Conservation (phyloP, 1,140 invertebrate species). For the Latrodectus geometricus region DNA sequence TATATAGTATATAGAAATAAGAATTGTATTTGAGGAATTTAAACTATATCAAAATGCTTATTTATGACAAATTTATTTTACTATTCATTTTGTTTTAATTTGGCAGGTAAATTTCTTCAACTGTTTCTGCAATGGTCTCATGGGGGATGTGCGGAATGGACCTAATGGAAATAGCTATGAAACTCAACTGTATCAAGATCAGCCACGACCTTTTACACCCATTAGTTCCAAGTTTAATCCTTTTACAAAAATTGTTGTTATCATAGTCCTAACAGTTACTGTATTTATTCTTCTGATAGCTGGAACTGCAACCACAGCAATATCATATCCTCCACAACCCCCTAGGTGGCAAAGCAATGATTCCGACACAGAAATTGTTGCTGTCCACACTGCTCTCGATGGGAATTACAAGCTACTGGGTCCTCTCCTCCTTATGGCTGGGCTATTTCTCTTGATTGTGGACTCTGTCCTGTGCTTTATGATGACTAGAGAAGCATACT, state of each 20-base stretch:
- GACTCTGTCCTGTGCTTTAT: slow-evolving; percentile 14
- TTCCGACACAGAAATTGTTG: neutral
- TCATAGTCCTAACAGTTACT: slow-evolving; percentile 10
- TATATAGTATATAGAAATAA: too few relatives aligned
- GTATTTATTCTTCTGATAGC: slow-evolving; percentile 40
- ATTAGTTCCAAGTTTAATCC: neutral
- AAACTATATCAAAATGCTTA: too few relatives aligned
- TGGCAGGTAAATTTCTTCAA: neutral
- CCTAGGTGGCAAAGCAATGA: neutral
- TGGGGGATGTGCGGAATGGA: slow-evolving; percentile 3
- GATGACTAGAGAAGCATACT: slow-evolving; percentile 27
- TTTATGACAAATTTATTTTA: too few relatives aligned
- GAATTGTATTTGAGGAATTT: too few relatives aligned
- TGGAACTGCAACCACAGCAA: slow-evolving; percentile 42
- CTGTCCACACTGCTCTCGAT: slow-evolving; percentile 23
- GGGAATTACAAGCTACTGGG: slow-evolving; percentile 47
- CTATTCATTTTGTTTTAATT: neutral
- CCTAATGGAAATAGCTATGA: slow-evolving; percentile 1
- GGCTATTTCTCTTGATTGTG: slow-evolving; percentile 22
- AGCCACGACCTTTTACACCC: neutral
- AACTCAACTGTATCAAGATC: slow-evolving; percentile 11
- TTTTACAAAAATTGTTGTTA: slow-evolving; percentile 12
- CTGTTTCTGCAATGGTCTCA: neutral
- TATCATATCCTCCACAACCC: slow-evolving; percentile 38
- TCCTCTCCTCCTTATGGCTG: slow-evolving; percentile 36